Evolutionary conservation across 1,140 invertebrate genomes (phyloP).

Genomic region (Anoplophora glabripennis): DNA sequence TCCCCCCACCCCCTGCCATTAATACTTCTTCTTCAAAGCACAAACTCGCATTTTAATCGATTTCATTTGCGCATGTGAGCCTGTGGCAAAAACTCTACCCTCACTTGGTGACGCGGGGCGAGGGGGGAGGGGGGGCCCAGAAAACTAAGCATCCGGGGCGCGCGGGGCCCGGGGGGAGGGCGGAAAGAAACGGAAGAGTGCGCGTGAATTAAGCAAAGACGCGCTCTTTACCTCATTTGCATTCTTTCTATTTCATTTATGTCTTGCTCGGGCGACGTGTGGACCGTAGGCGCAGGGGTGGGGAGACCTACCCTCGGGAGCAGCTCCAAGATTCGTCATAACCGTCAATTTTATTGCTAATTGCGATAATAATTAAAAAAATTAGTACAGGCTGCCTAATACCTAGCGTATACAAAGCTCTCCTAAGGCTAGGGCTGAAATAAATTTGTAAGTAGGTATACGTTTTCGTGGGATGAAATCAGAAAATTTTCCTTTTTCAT

Average conservation of each 20-base stretch:
- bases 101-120: slow-evolving; percentile 37
- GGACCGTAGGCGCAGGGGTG: neutral
- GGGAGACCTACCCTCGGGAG: too few relatives aligned
- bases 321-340: too few relatives aligned
- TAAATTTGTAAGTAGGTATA: too few relatives aligned
- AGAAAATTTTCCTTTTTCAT: too few relatives aligned
- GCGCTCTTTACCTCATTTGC: slow-evolving; percentile 46
- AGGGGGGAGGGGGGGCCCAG: slow-evolving; percentile 21
- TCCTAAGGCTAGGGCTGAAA: too few relatives aligned
- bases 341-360: too few relatives aligned
- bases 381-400: too few relatives aligned
- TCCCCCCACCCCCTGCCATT: slow-evolving; percentile 43
- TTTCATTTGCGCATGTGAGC: slow-evolving; percentile 51
- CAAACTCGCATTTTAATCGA: slow-evolving; percentile 51
- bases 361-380: too few relatives aligned
- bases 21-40: slow-evolving; percentile 50
- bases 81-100: slow-evolving; percentile 49
- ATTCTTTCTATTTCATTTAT: slow-evolving; percentile 47
- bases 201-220: slow-evolving; percentile 49
- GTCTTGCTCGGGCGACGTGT: slow-evolving; percentile 32
- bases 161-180: slow-evolving; percentile 16
- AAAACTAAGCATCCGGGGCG: slow-evolving; percentile 33
- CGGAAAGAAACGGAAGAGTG: slow-evolving; percentile 48
- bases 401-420: too few relatives aligned
- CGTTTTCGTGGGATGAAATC: too few relatives aligned